A percentile compares a stretch with the other conserved stretches of the same genome.
phyloP scores from a whole-genome alignment of 1,140 invertebrate genomes.

The Drosophila seguyi region DNA sequence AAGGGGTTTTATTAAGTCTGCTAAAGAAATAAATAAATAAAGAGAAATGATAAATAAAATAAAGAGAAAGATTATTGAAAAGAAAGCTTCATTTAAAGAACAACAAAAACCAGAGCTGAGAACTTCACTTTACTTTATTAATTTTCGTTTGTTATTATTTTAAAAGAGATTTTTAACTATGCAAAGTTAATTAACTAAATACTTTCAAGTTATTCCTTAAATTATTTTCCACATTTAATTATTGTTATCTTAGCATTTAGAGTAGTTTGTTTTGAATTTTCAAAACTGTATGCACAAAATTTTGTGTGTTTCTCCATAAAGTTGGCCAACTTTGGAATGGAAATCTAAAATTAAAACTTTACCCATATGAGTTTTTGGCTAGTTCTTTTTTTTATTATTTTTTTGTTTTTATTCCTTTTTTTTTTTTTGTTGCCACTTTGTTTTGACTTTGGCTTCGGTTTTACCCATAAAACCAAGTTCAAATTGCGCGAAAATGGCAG shows the following conservation, averaged over 20 bases:
- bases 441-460: constrained; percentile 38
- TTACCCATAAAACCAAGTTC: constrained; percentile 47
- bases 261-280: not conserved
- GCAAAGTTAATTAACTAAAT: no score
- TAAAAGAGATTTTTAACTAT: no score
- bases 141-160: not conserved
- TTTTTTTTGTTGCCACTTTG: constrained; percentile 10
- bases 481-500: constrained; percentile 44
- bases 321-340: constrained; percentile 1
- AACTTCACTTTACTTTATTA: no score
- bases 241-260: not conserved
- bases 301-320: not conserved
- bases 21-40: no score
- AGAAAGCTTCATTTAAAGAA: no score
- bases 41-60: no score
- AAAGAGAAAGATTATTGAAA: not conserved
- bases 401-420: not conserved
- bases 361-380: constrained; percentile 1
- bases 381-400: not conserved
- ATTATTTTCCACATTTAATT: not conserved
- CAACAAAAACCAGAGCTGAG: no score
- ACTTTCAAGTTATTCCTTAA: not conserved
- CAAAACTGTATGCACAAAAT: not conserved
- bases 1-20: not conserved
- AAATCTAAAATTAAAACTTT: constrained; percentile 28